phyloP scores from a whole-genome alignment of 2,888 invertebrate genomes.

The Hypena proboscidalis region DNA sequence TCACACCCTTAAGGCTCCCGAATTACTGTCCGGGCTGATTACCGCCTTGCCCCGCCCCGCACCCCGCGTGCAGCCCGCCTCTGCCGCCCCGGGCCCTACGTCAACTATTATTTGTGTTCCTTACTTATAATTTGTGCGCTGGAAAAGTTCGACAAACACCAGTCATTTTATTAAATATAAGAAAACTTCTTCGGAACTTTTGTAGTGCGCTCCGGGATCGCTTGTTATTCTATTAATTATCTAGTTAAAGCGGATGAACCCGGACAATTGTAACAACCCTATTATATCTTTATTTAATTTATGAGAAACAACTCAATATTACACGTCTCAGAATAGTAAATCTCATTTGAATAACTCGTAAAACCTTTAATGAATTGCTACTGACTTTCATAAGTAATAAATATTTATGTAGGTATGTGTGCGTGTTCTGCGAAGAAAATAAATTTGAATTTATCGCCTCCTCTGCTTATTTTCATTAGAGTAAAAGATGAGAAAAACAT shows the following conservation, averaged over 20 bases:
- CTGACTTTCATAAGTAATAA: conserved; percentile 70
- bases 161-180: conserved; percentile 79
- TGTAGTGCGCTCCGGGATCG: conserved; percentile 68
- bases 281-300: conserved; percentile 52
- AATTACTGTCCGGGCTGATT: conserved; percentile 84
- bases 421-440: conserved; percentile 62
- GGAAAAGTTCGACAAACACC: conserved; percentile 79
- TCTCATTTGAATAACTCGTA: conserved; percentile 65
- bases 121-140: conserved; percentile 80
- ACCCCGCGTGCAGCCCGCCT: conserved; percentile 43
- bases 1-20: conserved; percentile 83
- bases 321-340: conserved; percentile 52
- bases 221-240: conserved; percentile 65
- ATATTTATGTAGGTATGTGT: conserved; percentile 66
- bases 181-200: conserved; percentile 71
- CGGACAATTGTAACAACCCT: conserved; percentile 56
- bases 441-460: conserved; percentile 74
- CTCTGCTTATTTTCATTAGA: conserved; percentile 71
- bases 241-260: conserved; percentile 51
- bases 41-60: conserved; percentile 61
- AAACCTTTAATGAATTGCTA: conserved; percentile 69
- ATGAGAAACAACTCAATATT: conserved; percentile 47
- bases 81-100: conserved; percentile 66
- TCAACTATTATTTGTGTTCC: conserved; percentile 83
- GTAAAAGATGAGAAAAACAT: conserved; percentile 66